Evolutionary conservation across 2,888 invertebrate species (phyloP).

Genomic region (Petrolisthes manimaculis): DNA sequence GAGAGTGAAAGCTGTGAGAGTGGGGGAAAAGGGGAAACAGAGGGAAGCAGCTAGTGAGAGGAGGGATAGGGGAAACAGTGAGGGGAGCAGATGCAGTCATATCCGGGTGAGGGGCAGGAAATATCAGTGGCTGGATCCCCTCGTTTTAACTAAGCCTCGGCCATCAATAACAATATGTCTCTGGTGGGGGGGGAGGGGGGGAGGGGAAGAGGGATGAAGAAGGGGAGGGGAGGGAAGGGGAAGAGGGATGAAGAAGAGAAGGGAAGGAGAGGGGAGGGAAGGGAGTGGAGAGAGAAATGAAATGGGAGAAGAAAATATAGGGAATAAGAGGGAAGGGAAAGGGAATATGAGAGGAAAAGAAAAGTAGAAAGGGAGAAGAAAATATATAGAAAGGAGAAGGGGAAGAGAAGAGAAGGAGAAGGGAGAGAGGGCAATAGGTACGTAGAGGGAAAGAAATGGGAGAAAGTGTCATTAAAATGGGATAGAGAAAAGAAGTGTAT

Average conservation of each 20-base stretch:
- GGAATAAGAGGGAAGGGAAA: not conserved
- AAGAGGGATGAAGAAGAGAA: not conserved
- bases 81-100: constrained; percentile 6
- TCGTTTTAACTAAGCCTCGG: not conserved
- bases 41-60: not conserved
- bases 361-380: not conserved
- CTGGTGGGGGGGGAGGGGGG: not conserved
- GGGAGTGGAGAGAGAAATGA: not conserved
- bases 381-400: not conserved
- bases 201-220: not conserved
- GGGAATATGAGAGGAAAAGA: not conserved
- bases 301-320: no score
- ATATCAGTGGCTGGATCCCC: constrained; percentile 25
- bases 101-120: not conserved
- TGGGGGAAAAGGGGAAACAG: not conserved
- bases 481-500: not conserved
- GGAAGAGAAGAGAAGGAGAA: not conserved
- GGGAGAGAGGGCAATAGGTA: not conserved
- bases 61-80: not conserved
- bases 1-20: not conserved
- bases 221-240: not conserved
- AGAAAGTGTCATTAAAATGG: not conserved
- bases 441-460: not conserved
- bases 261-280: not conserved
- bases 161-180: constrained; percentile 25